Percentiles rank a stretch among this genome's conserved stretches.
Conservation (phyloP, 2,888 invertebrate genomes). For the Drosophila pseudotalamancana region DNA sequence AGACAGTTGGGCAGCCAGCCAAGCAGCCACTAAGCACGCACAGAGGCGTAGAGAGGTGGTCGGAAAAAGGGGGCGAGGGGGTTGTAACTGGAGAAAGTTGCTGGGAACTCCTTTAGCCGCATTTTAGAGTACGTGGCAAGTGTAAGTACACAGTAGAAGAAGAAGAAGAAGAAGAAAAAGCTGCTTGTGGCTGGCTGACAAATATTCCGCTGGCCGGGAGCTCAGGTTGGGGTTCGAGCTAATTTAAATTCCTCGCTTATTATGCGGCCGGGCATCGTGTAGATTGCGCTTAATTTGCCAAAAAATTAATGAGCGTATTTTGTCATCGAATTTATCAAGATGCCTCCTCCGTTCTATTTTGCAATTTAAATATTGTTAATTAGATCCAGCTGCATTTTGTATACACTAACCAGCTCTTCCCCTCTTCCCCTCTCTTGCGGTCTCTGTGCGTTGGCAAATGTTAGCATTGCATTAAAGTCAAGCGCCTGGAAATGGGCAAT, state of each 20-base stretch:
- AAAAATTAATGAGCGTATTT: slow-evolving; percentile 63
- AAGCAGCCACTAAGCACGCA: slow-evolving; percentile 26
- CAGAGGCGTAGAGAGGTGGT: not conserved
- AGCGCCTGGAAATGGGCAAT: slow-evolving; percentile 39
- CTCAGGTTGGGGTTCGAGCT: slow-evolving; percentile 60
- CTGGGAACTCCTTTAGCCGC: slow-evolving; percentile 14
- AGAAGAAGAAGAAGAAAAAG: no score
- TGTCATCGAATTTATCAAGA: slow-evolving; percentile 64
- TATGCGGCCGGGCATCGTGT: slow-evolving; percentile 33
- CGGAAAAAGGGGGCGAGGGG: not conserved
- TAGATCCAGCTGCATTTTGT: slow-evolving; percentile 49
- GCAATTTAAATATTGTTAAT: slow-evolving; percentile 73
- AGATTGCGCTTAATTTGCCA: slow-evolving; percentile 69
- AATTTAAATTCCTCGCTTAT: slow-evolving; percentile 71
- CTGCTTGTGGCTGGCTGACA: slow-evolving; percentile 38
- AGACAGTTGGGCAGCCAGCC: slow-evolving; percentile 36
- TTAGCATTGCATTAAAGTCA: slow-evolving; percentile 65
- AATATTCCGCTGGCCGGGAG: slow-evolving; percentile 61
- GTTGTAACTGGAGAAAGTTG: slow-evolving; percentile 9
- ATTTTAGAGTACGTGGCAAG: slow-evolving; percentile 58
- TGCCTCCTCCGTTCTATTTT: slow-evolving; percentile 37
- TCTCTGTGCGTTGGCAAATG: slow-evolving; percentile 28
- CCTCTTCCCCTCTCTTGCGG: not conserved
- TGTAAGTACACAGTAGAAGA: slow-evolving; percentile 38
- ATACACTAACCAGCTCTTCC: not conserved